These are phyloP conservation scores for Leptura quadrifasciata DNA, from an alignment of 2,888 invertebrate species.

Conservation along the genomic window DNA sequence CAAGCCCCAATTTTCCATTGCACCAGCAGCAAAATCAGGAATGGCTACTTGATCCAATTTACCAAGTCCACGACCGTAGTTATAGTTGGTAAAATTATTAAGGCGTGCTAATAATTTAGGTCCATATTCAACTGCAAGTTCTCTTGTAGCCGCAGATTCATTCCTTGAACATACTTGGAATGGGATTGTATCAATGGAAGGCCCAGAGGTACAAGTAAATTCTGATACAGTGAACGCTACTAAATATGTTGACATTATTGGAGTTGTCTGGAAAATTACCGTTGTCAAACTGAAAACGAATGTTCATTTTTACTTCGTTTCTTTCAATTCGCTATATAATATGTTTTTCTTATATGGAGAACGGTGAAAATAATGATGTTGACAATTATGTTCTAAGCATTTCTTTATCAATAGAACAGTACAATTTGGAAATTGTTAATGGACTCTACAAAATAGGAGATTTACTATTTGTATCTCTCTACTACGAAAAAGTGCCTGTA, in stretches of 20 bases:
- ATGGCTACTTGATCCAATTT: slow-evolving; percentile 89
- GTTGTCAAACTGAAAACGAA: slow-evolving; percentile 21
- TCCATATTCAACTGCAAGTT: slow-evolving; percentile 74
- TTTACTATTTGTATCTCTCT: too few species aligned
- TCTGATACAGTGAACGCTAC: slow-evolving; percentile 56
- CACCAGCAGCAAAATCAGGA: slow-evolving; percentile 87
- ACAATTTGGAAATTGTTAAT: too few species aligned
- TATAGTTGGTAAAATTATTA: slow-evolving; percentile 77
- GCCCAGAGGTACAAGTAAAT: slow-evolving; percentile 51
- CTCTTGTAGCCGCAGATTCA: slow-evolving; percentile 72
- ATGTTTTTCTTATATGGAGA: too few species aligned
- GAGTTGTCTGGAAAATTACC: slow-evolving; percentile 34
- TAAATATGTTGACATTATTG: slow-evolving; percentile 55
- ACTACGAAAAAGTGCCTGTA: too few species aligned
- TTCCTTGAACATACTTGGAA: slow-evolving; percentile 73
- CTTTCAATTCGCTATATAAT: too few species aligned
- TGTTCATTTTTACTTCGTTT: background rate
- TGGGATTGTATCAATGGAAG: background rate
- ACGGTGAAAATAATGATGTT: too few species aligned
- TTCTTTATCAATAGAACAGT: too few species aligned
- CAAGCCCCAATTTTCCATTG: slow-evolving; percentile 95
- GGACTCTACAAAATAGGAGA: too few species aligned
- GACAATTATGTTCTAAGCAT: too few species aligned
- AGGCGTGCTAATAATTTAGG: slow-evolving; percentile 74
- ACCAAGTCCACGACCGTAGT: slow-evolving; percentile 49